These are phyloP conservation scores for Cecidostiba fungosa DNA, from an alignment of 2,888 invertebrate species.

Conservation along the genomic window DNA sequence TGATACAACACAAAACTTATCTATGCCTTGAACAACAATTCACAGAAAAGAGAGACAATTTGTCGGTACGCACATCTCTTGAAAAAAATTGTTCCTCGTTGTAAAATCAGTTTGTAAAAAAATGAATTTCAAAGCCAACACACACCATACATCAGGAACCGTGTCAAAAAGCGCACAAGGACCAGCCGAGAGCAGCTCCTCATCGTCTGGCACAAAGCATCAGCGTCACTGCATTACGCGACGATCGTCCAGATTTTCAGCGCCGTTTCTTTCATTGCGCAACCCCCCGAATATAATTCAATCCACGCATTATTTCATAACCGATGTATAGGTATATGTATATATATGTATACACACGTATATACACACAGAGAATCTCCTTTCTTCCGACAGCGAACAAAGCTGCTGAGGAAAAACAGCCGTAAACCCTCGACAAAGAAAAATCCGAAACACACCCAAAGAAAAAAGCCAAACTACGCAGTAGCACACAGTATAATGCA, in stretches of 20 bases:
- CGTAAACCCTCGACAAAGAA: neutral
- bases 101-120: too few species aligned
- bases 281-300: neutral
- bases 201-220: neutral
- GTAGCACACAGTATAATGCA: too few species aligned
- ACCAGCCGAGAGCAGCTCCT: neutral
- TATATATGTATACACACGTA: neutral
- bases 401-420: neutral
- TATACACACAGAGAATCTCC: neutral
- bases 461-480: too few species aligned
- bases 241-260: neutral
- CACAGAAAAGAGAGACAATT: too few species aligned
- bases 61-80: too few species aligned
- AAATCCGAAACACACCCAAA: neutral
- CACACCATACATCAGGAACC: too few species aligned
- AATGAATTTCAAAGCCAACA: too few species aligned
- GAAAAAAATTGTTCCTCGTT: neutral
- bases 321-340: neutral
- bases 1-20: too few species aligned
- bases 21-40: too few species aligned
- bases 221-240: neutral
- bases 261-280: neutral
- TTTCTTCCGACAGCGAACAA: neutral
- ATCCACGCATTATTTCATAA: neutral
- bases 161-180: neutral